Percentiles rank a stretch among this genome's conserved stretches.
These are phyloP conservation scores for Gobiocypris rarus DNA, from an alignment of 2,113 vertebrate genomes.

Conservation along the genomic window DNA sequence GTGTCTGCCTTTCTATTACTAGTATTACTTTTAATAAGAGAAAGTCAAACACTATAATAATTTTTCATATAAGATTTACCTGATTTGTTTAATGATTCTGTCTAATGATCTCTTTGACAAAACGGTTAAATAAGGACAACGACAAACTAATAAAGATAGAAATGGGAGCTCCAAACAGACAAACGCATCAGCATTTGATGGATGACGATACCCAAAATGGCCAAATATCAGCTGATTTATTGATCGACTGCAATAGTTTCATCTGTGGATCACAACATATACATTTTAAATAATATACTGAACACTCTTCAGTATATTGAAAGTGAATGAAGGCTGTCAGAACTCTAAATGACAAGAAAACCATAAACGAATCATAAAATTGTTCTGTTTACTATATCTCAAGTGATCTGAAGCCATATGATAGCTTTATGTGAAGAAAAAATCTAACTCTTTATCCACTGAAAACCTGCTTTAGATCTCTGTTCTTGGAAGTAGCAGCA, in stretches of 20 bases:
- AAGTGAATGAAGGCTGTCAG: neutral
- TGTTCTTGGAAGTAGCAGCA: neutral
- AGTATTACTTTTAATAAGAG: neutral
- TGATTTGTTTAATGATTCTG: neutral
- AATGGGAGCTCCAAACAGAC: neutral
- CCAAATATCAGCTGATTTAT: neutral
- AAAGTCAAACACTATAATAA: neutral
- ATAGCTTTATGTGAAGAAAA: neutral
- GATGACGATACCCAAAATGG: too few species aligned
- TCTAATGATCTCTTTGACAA: neutral
- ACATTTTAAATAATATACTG: neutral
- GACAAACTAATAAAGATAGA: neutral
- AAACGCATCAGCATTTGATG: neutral
- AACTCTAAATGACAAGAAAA: neutral
- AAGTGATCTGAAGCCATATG: neutral
- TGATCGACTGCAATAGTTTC: neutral
- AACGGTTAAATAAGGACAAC: neutral
- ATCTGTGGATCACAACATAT: neutral
- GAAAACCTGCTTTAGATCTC: neutral
- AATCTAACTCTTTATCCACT: neutral
- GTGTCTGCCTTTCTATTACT: neutral
- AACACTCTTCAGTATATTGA: neutral
- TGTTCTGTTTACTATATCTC: neutral
- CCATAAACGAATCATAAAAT: neutral
- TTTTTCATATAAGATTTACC: neutral